Base-by-base conservation (phyloP, 1,140 invertebrate genomes). In the Heliconius hewitsoni region DNA sequence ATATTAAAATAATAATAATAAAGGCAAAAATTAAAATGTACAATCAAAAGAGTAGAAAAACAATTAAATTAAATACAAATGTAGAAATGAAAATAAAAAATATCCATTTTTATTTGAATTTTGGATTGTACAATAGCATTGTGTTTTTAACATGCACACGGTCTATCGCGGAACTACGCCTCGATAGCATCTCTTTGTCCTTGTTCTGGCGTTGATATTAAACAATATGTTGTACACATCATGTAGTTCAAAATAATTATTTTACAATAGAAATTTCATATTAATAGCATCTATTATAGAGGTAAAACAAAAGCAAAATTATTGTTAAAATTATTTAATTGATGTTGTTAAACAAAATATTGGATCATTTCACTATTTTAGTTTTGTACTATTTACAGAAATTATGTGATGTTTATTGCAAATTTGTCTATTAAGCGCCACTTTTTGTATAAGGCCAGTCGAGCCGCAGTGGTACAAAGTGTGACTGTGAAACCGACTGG, bases 91-190 rank as follows among this genome's bases (percentile, higher is more conserved):
- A 30, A 73, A 79, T 52, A 82, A 73, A 76, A 23, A 23, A 23
- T 23, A 0, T 23, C 23, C 23, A 23, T 23, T 23, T 23, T 23
- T 23, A 23, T 23, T 23, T 23, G 23, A 76, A 57, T 42, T 57
- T 23, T 23, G 74, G 11, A 37, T 66, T 16, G 74, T 27, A 76
- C 74, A 76, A 76, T 66, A 70, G 71, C 72, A 42, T 74, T 81
- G 70, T 76, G 70, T 76, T 74, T 76, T 76, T 79, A 79, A 55
- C 78, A 79, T 73, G 66, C 37, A 71, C 71, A 71, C 34, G 18
- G 46, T n/a, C 46, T 75, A 57, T 75, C 73, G 70, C 73, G 78
- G 78, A 79, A 71, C 23, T 39, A 76, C 78, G 78, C 46, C 27
- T 72, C 66, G 73, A 50, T 71, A 57, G 27, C 57, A 30, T 73